Base-by-base conservation (phyloP, 2,888 invertebrate species). In the Laothoe populi region DNA sequence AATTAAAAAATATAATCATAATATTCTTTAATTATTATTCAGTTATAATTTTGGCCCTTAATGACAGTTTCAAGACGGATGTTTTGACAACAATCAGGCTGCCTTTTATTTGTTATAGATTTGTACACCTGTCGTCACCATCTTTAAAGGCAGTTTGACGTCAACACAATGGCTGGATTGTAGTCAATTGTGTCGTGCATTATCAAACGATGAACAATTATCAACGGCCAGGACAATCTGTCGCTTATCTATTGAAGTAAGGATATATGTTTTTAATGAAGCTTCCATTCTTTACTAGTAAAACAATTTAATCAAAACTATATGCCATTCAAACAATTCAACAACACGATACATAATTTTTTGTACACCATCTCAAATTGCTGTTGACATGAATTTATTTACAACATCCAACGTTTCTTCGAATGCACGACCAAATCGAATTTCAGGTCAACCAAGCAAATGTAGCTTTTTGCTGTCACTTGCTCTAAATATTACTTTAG, bases 161-260 rank as follows among this genome's bases (percentile, higher is more conserved):
- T 53, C 53, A 53, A 53, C 11, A 53, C 53, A 53, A 53, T 53
- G 19, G 53, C 19, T 53, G 53, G 53, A 53, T 53, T 53, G 53
- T 49, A 49, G 49, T 35, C 53, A 35, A 53, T 53, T 16, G 53
- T 19, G 19, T 11, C 10, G 16, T 21, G 16, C 1, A 53, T 31
- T 53, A 35, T 35, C 16, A 35, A 53, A 13, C 49, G 49, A 49
- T 49, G n/a, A 13, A 49, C 16, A 26, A 49, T 49, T n/a, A n/a
- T n/a, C n/a, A 40, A 13, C n/a, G 40, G 13, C 4, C 40, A 13
- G n/a, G 19, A 44, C 19, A 35, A 31, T 31, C 19, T 16, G 35
- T 35, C 35, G 19, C 19, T 16, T 49, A 31, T 31, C 8, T 31
- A 31, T 16, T 26, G 16, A 3, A 24, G 16, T 8, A 16, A 49